phyloP scores from a whole-genome alignment of 2,113 vertebrate genomes.

The Fregata magnificens region DNA sequence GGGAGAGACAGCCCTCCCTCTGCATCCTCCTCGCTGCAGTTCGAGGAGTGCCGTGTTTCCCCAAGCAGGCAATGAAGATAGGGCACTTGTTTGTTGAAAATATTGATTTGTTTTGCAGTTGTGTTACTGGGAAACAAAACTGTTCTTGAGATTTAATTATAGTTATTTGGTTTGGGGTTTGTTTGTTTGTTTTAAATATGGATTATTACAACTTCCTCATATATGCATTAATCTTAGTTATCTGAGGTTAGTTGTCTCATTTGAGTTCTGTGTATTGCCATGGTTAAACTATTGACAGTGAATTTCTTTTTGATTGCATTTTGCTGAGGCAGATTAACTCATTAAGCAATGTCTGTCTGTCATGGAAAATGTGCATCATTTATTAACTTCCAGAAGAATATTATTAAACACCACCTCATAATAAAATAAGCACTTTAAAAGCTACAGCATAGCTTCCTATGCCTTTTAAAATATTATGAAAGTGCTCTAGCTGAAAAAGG shows the following conservation, averaged over 20 bases:
- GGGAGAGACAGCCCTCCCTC: not conserved
- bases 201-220: not conserved
- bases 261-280: not conserved
- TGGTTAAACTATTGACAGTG: constrained; percentile 22
- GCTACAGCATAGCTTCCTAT: constrained; percentile 10
- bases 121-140: constrained; percentile 28
- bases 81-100: constrained; percentile 37
- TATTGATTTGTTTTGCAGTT: constrained; percentile 28
- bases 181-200: constrained; percentile 5
- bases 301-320: constrained; percentile 26
- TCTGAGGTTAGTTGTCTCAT: constrained; percentile 12
- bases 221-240: constrained; percentile 40
- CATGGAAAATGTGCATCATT: constrained; percentile 16
- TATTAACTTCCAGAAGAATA: constrained; percentile 1
- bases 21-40: not conserved
- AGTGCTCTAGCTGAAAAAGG: constrained; percentile 5
- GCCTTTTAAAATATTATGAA: not conserved
- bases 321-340: constrained; percentile 30
- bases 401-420: constrained; percentile 22
- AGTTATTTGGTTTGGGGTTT: not conserved
- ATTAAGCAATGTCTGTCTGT: constrained; percentile 30
- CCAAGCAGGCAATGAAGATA: not conserved
- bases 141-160: constrained; percentile 34
- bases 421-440: constrained; percentile 62
- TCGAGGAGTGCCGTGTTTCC: not conserved